Conservation (phyloP, 2,113 vertebrate species). For the Murina feae region DNA sequence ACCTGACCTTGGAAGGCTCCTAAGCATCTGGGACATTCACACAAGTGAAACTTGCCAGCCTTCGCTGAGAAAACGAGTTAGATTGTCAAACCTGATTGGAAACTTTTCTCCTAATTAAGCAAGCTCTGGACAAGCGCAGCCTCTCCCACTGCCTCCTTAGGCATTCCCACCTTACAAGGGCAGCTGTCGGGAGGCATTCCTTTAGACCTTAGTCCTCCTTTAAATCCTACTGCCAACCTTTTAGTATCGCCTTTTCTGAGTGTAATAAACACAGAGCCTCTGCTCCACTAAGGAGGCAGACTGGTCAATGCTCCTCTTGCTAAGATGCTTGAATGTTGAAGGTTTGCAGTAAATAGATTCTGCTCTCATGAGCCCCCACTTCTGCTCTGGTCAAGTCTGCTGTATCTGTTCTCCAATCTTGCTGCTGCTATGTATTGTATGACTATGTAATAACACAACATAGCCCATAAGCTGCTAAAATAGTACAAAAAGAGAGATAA, state of each 20-base stretch:
- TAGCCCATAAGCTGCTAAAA: neutral
- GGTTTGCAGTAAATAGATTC: neutral
- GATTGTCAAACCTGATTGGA: neutral
- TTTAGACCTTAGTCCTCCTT: neutral
- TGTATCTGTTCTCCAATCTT: neutral
- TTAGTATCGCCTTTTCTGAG: neutral
- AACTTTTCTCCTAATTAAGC: conserved; percentile 3
- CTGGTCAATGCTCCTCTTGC: neutral
- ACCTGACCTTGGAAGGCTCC: neutral
- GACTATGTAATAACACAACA: neutral
- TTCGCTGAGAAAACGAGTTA: neutral
- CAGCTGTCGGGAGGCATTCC: neutral
- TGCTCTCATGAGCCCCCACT: neutral
- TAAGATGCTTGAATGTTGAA: neutral
- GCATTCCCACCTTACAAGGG: neutral
- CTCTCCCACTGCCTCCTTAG: neutral
- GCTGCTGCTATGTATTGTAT: neutral
- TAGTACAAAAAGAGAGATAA: neutral
- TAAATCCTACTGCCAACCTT: neutral
- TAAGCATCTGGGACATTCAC: neutral
- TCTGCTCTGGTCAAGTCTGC: neutral
- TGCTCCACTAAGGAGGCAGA: too few relatives aligned
- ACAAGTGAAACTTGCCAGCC: neutral
- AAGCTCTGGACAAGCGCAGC: neutral
- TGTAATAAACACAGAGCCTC: neutral